Evolutionary conservation across 1,140 invertebrate species (phyloP), one percentile per base, ranked within the genome.

Genomic region (Meloidogyne chitwoodi): DNA sequence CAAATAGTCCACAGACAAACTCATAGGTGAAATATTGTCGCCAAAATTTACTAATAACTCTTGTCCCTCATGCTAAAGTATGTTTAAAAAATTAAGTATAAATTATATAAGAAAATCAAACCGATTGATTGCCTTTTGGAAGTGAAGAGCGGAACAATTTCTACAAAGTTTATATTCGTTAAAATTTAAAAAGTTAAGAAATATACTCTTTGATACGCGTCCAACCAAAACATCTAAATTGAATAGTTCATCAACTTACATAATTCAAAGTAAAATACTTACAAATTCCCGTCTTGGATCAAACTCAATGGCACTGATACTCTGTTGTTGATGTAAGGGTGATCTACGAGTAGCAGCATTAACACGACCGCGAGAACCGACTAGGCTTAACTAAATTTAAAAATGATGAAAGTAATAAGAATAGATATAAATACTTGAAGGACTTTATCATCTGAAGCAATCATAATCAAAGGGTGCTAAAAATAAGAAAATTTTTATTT

Each of bases 251-350:
- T n/a, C n/a, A n/a, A n/a, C n/a, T n/a, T n/a, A n/a, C n/a, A n/a
- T n/a, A n/a, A n/a, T n/a, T n/a, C n/a, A n/a, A n/a, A n/a, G n/a
- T n/a, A 19, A 19, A 48, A 48, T 3, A 48, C 16, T 48, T 56
- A 56, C 48, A 56, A 85, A 22, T 22, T 84, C 84, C 14, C 81
- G 62, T 27, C 84, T 62, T 0, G 81, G 79, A 65, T 86, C 85
- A 31, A 85, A 86, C 12, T 87, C 85, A 14, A 86, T 76, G 10
- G 75, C 81, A n/a, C 83, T 77, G 26, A 87, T 86, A 67, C 87
- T 83, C 14, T 48, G 66, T 34, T 81, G 69, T 19, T 74, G 41
- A 3, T 76, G 68, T 16, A 74, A 56, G 4, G 83, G 65, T 19
- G 66, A 65, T 56, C 10, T 56, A 6, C 48, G 19, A 11, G 83